Evolutionary conservation across 2,888 invertebrate genomes (phyloP), one percentile per base, ranked within the genome.

Genomic region (Ochlodes sylvanus): DNA sequence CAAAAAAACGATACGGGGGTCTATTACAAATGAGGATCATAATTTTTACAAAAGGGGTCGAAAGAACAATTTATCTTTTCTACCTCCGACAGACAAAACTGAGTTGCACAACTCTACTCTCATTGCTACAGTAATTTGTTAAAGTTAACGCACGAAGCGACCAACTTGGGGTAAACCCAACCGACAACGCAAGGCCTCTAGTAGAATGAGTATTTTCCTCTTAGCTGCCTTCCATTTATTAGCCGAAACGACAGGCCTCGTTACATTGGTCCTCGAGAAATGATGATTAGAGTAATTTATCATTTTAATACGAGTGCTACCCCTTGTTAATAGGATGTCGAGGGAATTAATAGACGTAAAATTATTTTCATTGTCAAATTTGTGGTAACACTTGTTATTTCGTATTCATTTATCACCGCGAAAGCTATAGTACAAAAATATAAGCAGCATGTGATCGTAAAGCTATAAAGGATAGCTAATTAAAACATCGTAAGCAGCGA

Each of bases 361-460:
- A 88, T 89, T 90, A 89, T 89, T 90, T 90, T 89, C 88, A 86
- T 85, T 88, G 88, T 85, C 86, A 88, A 90, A 88, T 88, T 88
- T 88, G 88, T 80, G 88, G 88, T 87, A 47, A 67, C 61, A 61
- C 55, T 61, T 61, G 67, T 67, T 66, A 60, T 38, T 58, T 52
- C 14, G 27, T 27, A 12, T 52, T 4, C 50, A 14, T 15, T 44
- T 38, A 60, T 38, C 38, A 50, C 42, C 12, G 10, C 14, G 58
- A n/a, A 52, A 27, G 38, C 12, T 12, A 38, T 38, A 38, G 2
- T 38, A 12, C 12, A 38, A 12, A 12, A 38, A 12, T 1, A 2
- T 10, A 9, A 10, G 10, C 12, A 0, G 10, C 2, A 38, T 38
- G 38, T 38, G 12, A 38, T 38, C 38, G 12, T 9, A 38, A 38